phyloP scores from a whole-genome alignment of 1,140 invertebrate species.

The Ganaspis sp. region DNA sequence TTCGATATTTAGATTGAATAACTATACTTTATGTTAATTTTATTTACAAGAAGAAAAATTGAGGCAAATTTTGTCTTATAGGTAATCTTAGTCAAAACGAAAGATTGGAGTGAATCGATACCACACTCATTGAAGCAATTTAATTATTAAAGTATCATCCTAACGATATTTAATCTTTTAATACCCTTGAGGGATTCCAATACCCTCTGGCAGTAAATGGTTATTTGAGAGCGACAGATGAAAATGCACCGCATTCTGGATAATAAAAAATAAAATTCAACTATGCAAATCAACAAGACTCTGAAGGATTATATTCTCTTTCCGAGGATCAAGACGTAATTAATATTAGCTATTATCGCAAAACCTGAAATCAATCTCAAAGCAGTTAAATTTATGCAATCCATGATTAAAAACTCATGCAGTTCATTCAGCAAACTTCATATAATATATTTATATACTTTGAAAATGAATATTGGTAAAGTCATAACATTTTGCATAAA shows the following conservation, averaged over 20 bases:
- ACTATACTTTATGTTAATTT: too few relatives aligned
- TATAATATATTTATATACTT: too few relatives aligned
- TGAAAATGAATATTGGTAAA: too few relatives aligned
- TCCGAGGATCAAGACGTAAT: constrained; percentile 20
- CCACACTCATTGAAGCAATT: constrained; percentile 47
- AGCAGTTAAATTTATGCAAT: too few relatives aligned
- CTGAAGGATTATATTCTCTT: constrained; percentile 42
- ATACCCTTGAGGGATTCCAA: constrained; percentile 60
- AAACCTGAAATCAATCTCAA: not conserved
- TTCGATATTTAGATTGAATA: too few relatives aligned
- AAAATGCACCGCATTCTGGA: constrained; percentile 49
- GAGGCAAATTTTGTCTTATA: too few relatives aligned
- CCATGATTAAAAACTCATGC: too few relatives aligned
- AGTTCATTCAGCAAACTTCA: too few relatives aligned
- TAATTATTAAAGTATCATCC: constrained; percentile 66
- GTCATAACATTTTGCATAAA: too few relatives aligned
- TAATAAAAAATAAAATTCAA: constrained; percentile 38
- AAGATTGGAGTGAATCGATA: not conserved
- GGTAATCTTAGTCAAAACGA: not conserved
- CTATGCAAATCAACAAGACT: constrained; percentile 54
- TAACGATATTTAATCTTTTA: constrained; percentile 63
- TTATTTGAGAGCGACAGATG: constrained; percentile 47
- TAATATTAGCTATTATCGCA: not conserved
- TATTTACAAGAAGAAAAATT: too few relatives aligned
- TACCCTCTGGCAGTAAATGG: constrained; percentile 52